Conservation (phyloP, 2,113 vertebrate genomes). For the Parotia lawesii region DNA sequence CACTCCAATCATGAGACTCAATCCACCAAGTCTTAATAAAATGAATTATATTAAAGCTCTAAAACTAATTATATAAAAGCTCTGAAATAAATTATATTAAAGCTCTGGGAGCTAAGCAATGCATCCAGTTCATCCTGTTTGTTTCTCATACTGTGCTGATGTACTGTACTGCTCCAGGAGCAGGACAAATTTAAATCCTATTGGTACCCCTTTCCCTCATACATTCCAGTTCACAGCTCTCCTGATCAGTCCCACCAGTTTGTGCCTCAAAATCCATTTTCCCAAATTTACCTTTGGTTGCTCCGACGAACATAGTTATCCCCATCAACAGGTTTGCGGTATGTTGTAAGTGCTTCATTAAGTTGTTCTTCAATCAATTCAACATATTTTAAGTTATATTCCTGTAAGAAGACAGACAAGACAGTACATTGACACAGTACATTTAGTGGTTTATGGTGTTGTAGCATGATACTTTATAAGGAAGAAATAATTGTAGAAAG, state of each 20-base stretch:
- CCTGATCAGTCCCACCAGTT: background rate
- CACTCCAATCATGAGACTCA: background rate
- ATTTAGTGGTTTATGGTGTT: background rate
- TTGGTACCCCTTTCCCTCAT: background rate
- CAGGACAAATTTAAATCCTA: background rate
- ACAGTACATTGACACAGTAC: background rate
- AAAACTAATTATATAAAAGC: background rate
- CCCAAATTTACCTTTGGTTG: slow-evolving; percentile 88
- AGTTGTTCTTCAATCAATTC: slow-evolving; percentile 96
- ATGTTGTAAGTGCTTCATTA: slow-evolving; percentile 96
- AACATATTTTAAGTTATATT: slow-evolving; percentile 96
- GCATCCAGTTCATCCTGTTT: background rate
- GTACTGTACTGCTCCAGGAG: background rate
- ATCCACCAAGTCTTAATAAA: background rate
- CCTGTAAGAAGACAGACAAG: slow-evolving; percentile 56
- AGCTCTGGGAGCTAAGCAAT: background rate
- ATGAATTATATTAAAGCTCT: background rate
- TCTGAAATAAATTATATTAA: background rate
- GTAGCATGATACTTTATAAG: background rate
- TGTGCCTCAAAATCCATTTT: accelerated
- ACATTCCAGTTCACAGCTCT: background rate
- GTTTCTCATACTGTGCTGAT: background rate
- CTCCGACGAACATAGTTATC: slow-evolving; percentile 97
- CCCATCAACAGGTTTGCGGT: slow-evolving; percentile 94
- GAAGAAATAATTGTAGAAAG: background rate